phyloP scores from a whole-genome alignment of 2,888 invertebrate genomes.

The Ormyrus nitidulus region DNA sequence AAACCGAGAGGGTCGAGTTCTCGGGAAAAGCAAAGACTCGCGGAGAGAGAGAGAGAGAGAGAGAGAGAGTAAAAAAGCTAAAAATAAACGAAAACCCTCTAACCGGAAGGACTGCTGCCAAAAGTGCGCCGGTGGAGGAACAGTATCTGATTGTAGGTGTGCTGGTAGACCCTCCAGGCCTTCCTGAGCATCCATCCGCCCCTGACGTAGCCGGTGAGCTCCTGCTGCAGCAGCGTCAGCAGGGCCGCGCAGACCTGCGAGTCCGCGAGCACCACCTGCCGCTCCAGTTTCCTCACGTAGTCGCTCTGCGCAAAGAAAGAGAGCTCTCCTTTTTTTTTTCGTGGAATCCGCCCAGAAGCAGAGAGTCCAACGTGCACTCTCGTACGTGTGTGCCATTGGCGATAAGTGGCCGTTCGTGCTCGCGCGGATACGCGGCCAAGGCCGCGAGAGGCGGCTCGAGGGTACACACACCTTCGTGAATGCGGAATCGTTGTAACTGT shows the following conservation, averaged over 20 bases:
- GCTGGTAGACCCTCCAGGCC: slow-evolving; percentile 84
- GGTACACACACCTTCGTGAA: slow-evolving; percentile 6
- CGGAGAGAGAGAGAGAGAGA: not conserved
- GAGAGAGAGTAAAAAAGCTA: not conserved
- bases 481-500: slow-evolving; percentile 24
- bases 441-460: no score
- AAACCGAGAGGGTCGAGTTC: no score
- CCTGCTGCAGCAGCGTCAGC: slow-evolving; percentile 81
- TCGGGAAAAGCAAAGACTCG: no score
- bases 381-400: not conserved
- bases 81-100: not conserved
- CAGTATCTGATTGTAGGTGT: slow-evolving; percentile 79
- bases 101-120: slow-evolving; percentile 70
- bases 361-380: no score
- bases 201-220: slow-evolving; percentile 80
- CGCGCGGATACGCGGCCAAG: no score
- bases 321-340: not conserved
- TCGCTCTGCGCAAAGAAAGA: slow-evolving; percentile 61
- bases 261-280: slow-evolving; percentile 82
- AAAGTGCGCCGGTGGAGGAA: slow-evolving; percentile 77
- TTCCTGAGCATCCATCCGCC: slow-evolving; percentile 83
- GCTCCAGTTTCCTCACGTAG: slow-evolving; percentile 76
- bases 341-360: no score
- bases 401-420: no score
- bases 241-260: slow-evolving; percentile 81